Evolutionary conservation across 2,888 invertebrate genomes (phyloP).

Genomic region (Catonia carolina): DNA sequence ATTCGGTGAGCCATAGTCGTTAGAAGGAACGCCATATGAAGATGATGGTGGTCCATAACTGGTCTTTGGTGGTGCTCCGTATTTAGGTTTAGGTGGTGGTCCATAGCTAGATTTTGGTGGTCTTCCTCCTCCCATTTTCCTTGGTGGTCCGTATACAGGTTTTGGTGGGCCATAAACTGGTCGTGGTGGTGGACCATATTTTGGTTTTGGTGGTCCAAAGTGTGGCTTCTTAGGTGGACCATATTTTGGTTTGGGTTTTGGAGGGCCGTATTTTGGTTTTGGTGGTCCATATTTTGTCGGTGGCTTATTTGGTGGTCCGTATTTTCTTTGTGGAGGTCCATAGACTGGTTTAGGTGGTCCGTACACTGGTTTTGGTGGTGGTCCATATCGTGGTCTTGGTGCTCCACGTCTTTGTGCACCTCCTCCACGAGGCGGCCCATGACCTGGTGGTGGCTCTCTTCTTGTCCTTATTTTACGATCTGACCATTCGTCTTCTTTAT

Average conservation of each 20-base stretch:
- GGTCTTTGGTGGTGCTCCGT: conserved; percentile 34
- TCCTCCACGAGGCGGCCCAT: neutral
- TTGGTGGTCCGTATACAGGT: conserved; percentile 30
- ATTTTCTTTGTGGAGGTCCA: conserved; percentile 27
- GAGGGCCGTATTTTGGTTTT: conserved; percentile 37
- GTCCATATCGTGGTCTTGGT: conserved; percentile 31
- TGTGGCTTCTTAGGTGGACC: conserved; percentile 30
- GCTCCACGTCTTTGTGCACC: conserved; percentile 39
- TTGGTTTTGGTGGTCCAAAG: conserved; percentile 28
- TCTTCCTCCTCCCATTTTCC: conserved; percentile 9
- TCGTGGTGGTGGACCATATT: conserved; percentile 34
- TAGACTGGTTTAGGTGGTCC: conserved; percentile 35
- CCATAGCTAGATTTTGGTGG: conserved; percentile 36
- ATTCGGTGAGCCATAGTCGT: conserved; percentile 23
- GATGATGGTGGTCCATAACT: conserved; percentile 31
- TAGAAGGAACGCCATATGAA: conserved; percentile 26
- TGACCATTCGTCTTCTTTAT: neutral
- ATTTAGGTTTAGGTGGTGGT: conserved; percentile 36
- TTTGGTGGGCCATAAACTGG: conserved; percentile 37
- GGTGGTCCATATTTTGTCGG: conserved; percentile 33
- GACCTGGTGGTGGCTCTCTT: conserved; percentile 15
- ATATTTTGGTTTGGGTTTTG: conserved; percentile 37
- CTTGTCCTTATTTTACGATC: neutral
- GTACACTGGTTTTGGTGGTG: conserved; percentile 35
- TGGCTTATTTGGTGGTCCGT: conserved; percentile 39